These are phyloP conservation scores for Xylocampa areola DNA, from an alignment of 2,888 invertebrate species.

Conservation along the genomic window DNA sequence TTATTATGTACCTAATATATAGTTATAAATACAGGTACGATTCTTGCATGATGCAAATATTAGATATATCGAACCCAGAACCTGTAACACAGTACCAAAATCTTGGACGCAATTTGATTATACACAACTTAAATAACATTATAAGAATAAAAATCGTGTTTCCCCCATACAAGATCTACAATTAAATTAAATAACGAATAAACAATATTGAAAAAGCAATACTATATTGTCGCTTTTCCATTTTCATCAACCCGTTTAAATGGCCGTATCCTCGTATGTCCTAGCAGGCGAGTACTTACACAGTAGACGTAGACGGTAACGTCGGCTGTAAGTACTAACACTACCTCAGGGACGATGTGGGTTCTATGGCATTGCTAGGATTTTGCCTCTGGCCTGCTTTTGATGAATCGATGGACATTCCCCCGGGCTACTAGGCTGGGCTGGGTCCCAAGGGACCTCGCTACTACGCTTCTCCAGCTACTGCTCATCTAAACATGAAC, in stretches of 20 bases:
- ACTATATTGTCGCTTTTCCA: neutral
- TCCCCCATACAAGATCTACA: too few species aligned
- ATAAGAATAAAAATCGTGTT: too few species aligned
- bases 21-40: too few species aligned
- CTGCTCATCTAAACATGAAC: conserved; percentile 52
- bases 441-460: conserved; percentile 52
- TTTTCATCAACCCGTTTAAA: neutral
- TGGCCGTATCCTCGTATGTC: neutral
- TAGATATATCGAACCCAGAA: too few species aligned
- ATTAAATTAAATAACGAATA: too few species aligned
- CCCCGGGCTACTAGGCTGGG: conserved; percentile 64
- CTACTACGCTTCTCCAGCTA: conserved; percentile 35
- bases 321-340: conserved; percentile 42
- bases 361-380: conserved; percentile 57
- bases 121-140: too few species aligned
- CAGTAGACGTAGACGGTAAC: conserved; percentile 42
- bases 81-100: too few species aligned
- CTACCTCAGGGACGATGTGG: conserved; percentile 49
- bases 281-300: conserved; percentile 4
- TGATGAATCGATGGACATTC: conserved; percentile 75
- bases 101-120: too few species aligned
- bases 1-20: too few species aligned
- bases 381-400: conserved; percentile 69
- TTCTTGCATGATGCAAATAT: too few species aligned
- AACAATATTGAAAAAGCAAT: too few species aligned